Evolutionary conservation across 2,113 vertebrate genomes (phyloP).

Genomic region (Ancistrus triradiatus): DNA sequence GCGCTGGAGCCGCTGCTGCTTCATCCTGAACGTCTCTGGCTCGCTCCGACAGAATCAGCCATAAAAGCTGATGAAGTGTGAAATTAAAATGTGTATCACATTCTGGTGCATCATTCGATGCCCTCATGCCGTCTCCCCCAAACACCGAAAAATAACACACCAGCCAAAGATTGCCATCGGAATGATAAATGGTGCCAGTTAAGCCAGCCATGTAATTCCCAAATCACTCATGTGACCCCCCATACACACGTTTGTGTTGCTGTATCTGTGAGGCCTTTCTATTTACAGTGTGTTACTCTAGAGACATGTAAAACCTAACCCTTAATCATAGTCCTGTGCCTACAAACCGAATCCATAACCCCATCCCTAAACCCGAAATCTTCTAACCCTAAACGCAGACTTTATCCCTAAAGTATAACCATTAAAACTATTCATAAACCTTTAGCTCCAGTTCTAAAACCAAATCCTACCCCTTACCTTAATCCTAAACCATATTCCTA

Average conservation of each 20-base stretch:
- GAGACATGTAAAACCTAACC: no score
- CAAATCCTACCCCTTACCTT: background rate
- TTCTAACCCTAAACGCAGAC: no score
- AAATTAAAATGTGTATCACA: constrained; percentile 87
- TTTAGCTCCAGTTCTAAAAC: background rate
- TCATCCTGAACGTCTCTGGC: background rate
- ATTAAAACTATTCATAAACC: no score
- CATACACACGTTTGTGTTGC: no score
- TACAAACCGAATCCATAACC: no score
- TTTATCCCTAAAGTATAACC: background rate
- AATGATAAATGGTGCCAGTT: constrained; percentile 60
- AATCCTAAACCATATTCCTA: background rate
- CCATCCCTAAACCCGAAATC: no score
- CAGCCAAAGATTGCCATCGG: constrained; percentile 54
- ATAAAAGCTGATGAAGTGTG: constrained; percentile 84
- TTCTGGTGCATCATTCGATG: constrained; percentile 80
- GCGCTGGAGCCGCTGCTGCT: background rate
- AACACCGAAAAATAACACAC: constrained; percentile 24
- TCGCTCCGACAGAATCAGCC: constrained; percentile 62
- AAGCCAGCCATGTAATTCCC: constrained; percentile 58
- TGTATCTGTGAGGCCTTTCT: no score
- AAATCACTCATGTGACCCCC: constrained; percentile 43
- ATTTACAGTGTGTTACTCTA: no score
- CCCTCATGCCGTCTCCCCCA: constrained; percentile 49
- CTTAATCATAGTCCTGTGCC: no score